A percentile compares a stretch with the other conserved stretches of the same genome.
These are phyloP conservation scores for Podargus strigoides DNA, from an alignment of 2,797 vertebrate genomes.

Conservation along the genomic window DNA sequence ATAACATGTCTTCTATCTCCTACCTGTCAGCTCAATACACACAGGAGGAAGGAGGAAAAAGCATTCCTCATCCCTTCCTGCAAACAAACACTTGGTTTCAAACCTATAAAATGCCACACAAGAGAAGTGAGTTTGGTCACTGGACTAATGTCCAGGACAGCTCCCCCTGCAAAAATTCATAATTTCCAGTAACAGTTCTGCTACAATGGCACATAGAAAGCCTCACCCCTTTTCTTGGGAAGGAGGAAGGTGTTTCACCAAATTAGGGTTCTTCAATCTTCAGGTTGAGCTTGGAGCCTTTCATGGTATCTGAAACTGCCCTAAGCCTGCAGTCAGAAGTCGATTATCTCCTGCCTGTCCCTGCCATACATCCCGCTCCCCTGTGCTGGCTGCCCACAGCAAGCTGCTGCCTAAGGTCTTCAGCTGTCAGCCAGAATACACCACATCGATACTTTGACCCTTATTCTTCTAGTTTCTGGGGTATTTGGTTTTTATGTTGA, in stretches of 20 bases:
- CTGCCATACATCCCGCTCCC: not conserved
- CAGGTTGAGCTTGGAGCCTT: not conserved
- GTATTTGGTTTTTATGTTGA: not conserved
- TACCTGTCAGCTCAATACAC: not conserved
- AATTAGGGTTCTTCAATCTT: not conserved
- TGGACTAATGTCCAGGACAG: not conserved
- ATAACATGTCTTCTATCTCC: not conserved
- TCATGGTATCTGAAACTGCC: not conserved
- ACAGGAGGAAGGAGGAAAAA: not conserved
- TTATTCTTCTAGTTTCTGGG: not conserved
- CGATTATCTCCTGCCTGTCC: not conserved
- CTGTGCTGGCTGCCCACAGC: accelerated
- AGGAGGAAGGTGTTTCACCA: not conserved
- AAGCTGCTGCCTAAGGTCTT: not conserved
- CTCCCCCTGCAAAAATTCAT: not conserved
- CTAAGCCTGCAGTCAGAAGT: not conserved
- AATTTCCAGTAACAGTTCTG: not conserved
- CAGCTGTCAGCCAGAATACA: not conserved
- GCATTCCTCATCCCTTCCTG: not conserved
- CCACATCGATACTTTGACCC: not conserved
- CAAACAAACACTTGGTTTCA: not conserved
- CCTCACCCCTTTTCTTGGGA: not conserved
- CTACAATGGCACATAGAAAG: not conserved
- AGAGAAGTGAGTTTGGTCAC: not conserved
- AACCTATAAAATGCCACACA: not conserved